Conservation (phyloP, 2,888 invertebrate species). For the Pomacea canaliculata region DNA sequence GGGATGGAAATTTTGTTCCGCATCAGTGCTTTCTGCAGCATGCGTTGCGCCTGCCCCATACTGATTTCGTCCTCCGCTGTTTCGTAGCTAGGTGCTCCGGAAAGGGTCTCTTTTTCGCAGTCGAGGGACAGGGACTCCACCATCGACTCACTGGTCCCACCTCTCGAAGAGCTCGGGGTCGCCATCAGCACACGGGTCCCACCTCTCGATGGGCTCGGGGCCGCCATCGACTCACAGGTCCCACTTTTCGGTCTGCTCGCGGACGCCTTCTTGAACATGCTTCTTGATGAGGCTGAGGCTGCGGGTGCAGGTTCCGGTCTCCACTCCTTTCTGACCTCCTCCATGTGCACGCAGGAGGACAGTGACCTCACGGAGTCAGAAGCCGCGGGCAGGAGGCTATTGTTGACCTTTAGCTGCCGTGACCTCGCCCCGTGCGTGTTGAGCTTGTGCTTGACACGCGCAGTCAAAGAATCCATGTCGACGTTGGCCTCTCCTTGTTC, state of each 20-base stretch:
- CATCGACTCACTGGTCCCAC: too few species aligned
- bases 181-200: too few species aligned
- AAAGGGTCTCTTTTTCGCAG: neutral
- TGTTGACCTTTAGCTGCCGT: constrained; percentile 36
- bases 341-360: constrained; percentile 4
- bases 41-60: constrained; percentile 11
- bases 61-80: constrained; percentile 4
- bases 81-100: neutral
- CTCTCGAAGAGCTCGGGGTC: too few species aligned
- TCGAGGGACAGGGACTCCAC: too few species aligned
- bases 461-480: constrained; percentile 41
- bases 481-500: constrained; percentile 40
- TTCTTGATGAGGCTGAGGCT: too few species aligned
- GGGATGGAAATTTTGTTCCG: constrained; percentile 9
- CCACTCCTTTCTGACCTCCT: neutral
- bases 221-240: too few species aligned
- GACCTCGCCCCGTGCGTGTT: constrained; percentile 36
- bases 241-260: too few species aligned
- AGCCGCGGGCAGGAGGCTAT: neutral
- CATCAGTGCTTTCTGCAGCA: constrained; percentile 22
- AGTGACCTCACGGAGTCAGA: neutral
- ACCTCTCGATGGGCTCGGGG: too few species aligned
- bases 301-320: neutral
- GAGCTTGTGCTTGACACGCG: constrained; percentile 37
- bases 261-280: too few species aligned